Evolutionary conservation across 2,113 vertebrate genomes (phyloP), one percentile per base, ranked within the genome.

Genomic region (Poeciliopsis retropinna): DNA sequence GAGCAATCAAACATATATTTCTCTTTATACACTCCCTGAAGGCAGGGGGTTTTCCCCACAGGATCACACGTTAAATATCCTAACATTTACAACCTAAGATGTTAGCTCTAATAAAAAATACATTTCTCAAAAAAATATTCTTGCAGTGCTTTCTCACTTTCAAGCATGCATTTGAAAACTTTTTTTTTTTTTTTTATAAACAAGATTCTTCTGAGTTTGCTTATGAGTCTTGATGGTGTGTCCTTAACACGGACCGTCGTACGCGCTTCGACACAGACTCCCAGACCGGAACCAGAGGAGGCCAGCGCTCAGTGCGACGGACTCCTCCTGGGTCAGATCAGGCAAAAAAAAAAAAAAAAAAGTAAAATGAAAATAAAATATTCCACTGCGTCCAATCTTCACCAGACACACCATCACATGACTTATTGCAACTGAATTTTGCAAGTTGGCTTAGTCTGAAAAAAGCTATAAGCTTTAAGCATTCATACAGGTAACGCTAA

Each of bases 101-200:
- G 93, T 99, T 98, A 98, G 95, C 94, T 92, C 96, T 98, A 98
- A 97, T 97, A 98, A 99, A 94, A 99, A 99, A 98, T 98, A 98
- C 94, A 96, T 96, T 96, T 97, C 92, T 97, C 63, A 94, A 97
- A 98, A 98, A 95, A 95, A 98, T 98, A 98, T 96, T 97, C 95
- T 97, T 95, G 97, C 97, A 96, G 95, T 95, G 95, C 95, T 97
- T 37, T 95, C 95, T 91, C 80, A 92, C 89, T 91, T 95, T 94
- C 88, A 95, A 96, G 96, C 96, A 97, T 97, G 97, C 97, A 92
- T 93, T 94, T 93, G 94, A 92, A 93, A 92, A 30, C 72, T 41
- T 34, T 11, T 37, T 34, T 34, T 34, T 47, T 51, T 37, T 37
- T 37, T 0, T 0, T 37, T 37, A 86, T 62, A 74, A 73, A 82